A percentile compares a stretch with the other conserved stretches of the same genome.
Conservation (phyloP, 1,140 invertebrate species). For the Ceratitis capitata region DNA sequence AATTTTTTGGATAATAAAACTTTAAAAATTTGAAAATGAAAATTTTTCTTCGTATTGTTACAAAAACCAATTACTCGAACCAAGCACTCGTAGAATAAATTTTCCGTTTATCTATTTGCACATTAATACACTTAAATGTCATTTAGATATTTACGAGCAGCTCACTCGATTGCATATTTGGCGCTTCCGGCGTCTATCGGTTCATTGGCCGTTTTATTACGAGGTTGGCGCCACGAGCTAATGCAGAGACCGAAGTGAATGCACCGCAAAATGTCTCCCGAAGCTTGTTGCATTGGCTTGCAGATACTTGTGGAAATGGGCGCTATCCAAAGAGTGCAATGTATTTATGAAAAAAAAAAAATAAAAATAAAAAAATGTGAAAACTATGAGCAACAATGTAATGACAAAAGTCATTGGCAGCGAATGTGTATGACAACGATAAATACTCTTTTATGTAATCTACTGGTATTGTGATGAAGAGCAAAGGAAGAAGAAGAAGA, state of each 20-base stretch:
- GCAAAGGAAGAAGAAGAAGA: background rate
- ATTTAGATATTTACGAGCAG: too few species aligned
- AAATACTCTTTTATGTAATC: background rate
- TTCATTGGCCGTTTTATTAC: constrained; percentile 2
- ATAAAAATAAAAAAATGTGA: background rate
- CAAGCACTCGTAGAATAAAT: too few species aligned
- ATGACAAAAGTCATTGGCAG: background rate
- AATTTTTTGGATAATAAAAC: too few species aligned
- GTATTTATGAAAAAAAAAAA: too few species aligned
- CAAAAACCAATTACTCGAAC: too few species aligned
- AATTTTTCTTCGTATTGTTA: too few species aligned
- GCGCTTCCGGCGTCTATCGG: background rate
- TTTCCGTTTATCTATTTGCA: too few species aligned
- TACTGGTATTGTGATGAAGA: too few species aligned
- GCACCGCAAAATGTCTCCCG: background rate
- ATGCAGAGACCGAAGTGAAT: constrained; percentile 2
- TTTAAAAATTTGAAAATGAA: too few species aligned
- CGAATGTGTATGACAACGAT: background rate
- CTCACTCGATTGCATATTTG: constrained; percentile 14
- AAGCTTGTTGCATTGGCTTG: background rate
- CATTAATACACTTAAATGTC: too few species aligned
- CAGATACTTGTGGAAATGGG: background rate
- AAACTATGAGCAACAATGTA: background rate
- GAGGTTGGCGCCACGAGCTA: background rate
- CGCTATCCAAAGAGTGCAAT: too few species aligned